These are phyloP conservation scores for Drosophila pseudoananassae DNA, from an alignment of 1,140 invertebrate species.

Conservation along the genomic window DNA sequence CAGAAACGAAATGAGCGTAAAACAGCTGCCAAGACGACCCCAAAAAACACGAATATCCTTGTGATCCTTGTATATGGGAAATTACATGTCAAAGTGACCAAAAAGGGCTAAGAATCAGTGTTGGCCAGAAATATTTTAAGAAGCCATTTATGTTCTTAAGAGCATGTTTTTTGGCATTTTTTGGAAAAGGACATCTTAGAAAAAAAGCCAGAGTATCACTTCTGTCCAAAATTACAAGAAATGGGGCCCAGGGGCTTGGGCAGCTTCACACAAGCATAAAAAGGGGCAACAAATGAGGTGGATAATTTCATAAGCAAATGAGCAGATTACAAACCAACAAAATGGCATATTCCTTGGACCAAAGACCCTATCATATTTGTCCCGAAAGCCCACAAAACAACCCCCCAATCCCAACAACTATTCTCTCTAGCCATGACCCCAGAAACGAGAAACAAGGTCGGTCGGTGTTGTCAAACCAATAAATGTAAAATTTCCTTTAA, in stretches of 20 bases:
- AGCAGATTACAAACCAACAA: conserved; percentile 78
- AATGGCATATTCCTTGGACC: conserved; percentile 69
- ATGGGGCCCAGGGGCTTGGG: conserved; percentile 18
- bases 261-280: conserved; percentile 67
- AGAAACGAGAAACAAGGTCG: conserved; percentile 40
- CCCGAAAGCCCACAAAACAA: conserved; percentile 3
- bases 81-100: conserved; percentile 66
- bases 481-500: conserved; percentile 81
- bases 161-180: not conserved
- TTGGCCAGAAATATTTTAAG: not conserved
- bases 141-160: not conserved
- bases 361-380: conserved; percentile 55
- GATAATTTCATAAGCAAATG: conserved; percentile 82
- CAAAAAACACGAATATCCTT: conserved; percentile 14
- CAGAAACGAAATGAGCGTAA: conserved; percentile 68
- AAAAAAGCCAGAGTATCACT: conserved; percentile 7
- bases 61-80: conserved; percentile 24
- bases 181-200: not conserved
- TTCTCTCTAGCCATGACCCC: conserved; percentile 34
- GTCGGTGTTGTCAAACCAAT: conserved; percentile 77
- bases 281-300: conserved; percentile 80
- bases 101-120: conserved; percentile 4
- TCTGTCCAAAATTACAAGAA: not conserved
- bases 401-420: conserved; percentile 18
- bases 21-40: conserved; percentile 59